These are phyloP conservation scores for Acrocephalus arundinaceus DNA, from an alignment of 2,113 vertebrate genomes.

Conservation along the genomic window DNA sequence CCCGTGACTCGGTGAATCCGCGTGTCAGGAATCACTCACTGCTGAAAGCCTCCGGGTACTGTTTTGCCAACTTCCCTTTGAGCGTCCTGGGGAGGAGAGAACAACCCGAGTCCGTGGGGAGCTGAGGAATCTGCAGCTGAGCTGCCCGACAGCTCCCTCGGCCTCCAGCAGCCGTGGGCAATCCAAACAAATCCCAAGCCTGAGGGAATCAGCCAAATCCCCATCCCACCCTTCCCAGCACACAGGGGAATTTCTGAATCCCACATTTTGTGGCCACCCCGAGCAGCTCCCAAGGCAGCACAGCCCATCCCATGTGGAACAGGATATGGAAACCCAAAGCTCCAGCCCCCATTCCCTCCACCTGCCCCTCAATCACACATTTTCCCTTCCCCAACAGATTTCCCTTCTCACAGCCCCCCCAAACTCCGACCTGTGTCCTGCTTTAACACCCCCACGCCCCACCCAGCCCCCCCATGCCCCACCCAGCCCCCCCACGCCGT, in stretches of 20 bases:
- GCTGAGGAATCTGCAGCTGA: rapidly evolving
- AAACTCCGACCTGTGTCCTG: rapidly evolving
- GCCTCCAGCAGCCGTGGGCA: rapidly evolving
- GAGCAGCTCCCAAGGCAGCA: not conserved
- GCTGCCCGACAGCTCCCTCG: rapidly evolving
- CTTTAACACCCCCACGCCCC: rapidly evolving
- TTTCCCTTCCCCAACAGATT: not conserved
- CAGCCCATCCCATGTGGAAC: not conserved
- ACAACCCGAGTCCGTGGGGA: rapidly evolving
- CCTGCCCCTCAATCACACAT: rapidly evolving
- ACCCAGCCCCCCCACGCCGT: rapidly evolving
- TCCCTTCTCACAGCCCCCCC: rapidly evolving
- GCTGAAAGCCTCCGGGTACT: constrained; percentile 94
- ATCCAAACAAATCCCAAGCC: rapidly evolving
- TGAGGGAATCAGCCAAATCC: not conserved
- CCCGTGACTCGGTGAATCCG: rapidly evolving
- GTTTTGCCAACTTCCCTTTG: constrained; percentile 92
- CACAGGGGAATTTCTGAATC: rapidly evolving
- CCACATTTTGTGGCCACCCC: rapidly evolving
- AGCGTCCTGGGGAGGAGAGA: constrained; percentile 78
- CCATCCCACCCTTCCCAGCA: not conserved
- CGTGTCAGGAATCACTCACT: constrained; percentile 77
- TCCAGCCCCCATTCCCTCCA: rapidly evolving
- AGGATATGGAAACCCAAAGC: rapidly evolving
- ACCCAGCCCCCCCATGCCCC: not conserved